phyloP scores from a whole-genome alignment of 2,113 vertebrate genomes.

The Murina feae region DNA sequence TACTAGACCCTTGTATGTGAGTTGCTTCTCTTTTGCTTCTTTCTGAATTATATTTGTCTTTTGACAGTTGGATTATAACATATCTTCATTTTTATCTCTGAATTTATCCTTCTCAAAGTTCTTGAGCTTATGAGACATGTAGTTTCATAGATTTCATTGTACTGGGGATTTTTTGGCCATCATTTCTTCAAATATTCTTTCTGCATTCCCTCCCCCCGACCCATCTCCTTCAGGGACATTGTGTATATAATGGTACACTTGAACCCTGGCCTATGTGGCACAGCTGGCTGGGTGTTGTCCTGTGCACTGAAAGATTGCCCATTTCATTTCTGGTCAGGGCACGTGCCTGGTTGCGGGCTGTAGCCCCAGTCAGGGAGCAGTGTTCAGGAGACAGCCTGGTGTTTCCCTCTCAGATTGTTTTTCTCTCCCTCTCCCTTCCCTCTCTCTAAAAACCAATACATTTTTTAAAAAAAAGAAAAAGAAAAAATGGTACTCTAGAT shows the following conservation, averaged over 20 bases:
- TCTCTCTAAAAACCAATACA: neutral
- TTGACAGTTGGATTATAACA: neutral
- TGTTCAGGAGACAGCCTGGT: neutral
- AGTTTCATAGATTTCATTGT: neutral
- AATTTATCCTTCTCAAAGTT: neutral
- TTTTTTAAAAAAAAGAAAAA: neutral
- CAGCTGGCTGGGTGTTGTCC: neutral
- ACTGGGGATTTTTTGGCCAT: neutral
- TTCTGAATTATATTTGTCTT: slow-evolving; percentile 1
- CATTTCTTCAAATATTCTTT: slow-evolving; percentile 15
- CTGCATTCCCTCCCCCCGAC: neutral
- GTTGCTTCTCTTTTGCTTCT: neutral
- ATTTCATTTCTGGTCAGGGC: neutral
- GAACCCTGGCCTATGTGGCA: neutral
- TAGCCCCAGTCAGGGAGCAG: no score
- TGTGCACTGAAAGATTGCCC: neutral
- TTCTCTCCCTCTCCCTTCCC: neutral
- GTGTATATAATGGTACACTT: neutral
- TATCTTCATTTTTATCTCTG: neutral
- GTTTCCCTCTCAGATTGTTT: neutral
- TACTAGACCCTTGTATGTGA: neutral
- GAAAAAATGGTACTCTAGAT: neutral
- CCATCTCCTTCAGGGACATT: neutral
- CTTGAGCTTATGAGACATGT: neutral
- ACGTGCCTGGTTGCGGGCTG: neutral